A percentile compares a stretch with the other conserved stretches of the same genome.
Evolutionary conservation across 2,113 vertebrate species (phyloP).

Genomic region (Catharus minimus): DNA sequence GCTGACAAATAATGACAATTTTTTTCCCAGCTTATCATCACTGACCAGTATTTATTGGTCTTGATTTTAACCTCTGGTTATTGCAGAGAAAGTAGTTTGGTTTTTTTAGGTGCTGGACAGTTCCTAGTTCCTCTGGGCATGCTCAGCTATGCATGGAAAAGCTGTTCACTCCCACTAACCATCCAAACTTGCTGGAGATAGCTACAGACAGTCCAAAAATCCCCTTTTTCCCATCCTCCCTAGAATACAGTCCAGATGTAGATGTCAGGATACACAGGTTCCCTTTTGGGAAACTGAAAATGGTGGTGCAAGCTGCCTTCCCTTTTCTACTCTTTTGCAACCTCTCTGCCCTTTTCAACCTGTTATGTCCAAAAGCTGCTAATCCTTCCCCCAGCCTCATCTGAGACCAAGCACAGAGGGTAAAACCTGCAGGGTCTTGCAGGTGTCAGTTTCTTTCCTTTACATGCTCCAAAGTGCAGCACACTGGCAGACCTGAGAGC

Average conservation of each 20-base stretch:
- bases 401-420: not conserved
- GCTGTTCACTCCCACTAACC: not conserved
- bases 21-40: not conserved
- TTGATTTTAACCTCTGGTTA: not conserved
- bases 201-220: not conserved
- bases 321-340: not conserved
- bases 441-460: not conserved
- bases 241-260: not conserved
- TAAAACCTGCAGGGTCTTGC: not conserved
- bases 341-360: not conserved
- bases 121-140: not conserved
- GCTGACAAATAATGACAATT: not conserved
- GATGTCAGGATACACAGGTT: not conserved
- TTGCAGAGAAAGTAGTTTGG: not conserved
- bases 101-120: not conserved
- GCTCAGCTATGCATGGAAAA: not conserved
- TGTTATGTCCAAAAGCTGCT: not conserved
- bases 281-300: not conserved
- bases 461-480: not conserved
- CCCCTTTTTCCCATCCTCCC: not conserved
- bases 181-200: not conserved
- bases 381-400: not conserved
- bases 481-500: not conserved
- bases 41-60: not conserved
- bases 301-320: not conserved